Base-by-base conservation (phyloP, 92 coral and sea anemone genomes). In the Heliopora coerulea region DNA sequence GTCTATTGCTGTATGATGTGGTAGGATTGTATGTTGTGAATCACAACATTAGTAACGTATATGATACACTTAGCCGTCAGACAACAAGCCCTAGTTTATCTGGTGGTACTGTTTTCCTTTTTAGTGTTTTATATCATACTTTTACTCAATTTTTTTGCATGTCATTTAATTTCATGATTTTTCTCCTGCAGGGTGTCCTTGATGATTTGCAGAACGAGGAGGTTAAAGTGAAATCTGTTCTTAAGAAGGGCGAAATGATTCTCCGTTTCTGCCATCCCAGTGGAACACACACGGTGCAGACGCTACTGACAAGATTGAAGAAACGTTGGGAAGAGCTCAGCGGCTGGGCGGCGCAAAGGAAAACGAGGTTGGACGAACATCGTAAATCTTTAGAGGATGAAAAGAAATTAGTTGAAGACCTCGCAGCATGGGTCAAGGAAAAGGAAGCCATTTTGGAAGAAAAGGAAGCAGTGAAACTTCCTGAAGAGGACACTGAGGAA, bases 251-350 rank as follows among this genome's bases (percentile, higher is more conserved):
- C n/a, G 96, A 93, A 56, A 91, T 93, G 60, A 93, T 93, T 17
- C 87, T 91, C 20, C 88, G 98, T 57, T 93, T 93, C 88, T 93
- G 98, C 62, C 98, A 93, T 57, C 98, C 98, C 42, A 90, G 96
- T 56, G 98, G 96, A 1, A 84, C 89, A 32, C 96, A 88, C 73
- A 93, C 91, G 68, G 87, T 93, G 62, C 98, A 93, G 59, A 96
- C 91, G 46, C 87, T 91, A 87, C 86, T 90, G 18, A 90, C 95
- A 21, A 76, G 96, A 44, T 87, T 93, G 54, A 90, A 91, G 83
- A 93, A 93, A 73, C 85, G 98, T 31, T 93, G 96, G 98, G 95
- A 87, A 13, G 98, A 93, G 76, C 84, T 88, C 50, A 74, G 54
- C 25, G 49, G 25, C 14, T 93, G 98, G 98, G 88, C 96, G 30